Evolutionary conservation across 2,888 invertebrate species (phyloP).

Genomic region (Bombyx huttoni): DNA sequence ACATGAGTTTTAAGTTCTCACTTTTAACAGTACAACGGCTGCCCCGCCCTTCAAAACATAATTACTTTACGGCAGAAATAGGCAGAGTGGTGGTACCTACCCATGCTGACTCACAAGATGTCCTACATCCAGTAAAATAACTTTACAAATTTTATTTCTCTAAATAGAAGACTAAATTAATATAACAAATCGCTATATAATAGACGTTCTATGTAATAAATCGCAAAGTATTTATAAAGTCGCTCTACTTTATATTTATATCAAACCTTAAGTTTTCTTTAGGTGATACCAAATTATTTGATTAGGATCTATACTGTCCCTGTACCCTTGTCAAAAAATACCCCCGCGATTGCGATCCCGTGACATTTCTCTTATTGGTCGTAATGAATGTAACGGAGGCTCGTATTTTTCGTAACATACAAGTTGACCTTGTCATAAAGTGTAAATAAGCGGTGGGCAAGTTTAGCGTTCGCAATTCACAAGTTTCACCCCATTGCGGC

Average conservation of each 20-base stretch:
- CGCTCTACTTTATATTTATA: background rate
- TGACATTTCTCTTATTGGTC: background rate
- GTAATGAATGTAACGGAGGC: background rate
- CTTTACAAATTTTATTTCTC: too few species aligned
- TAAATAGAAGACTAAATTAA: too few species aligned
- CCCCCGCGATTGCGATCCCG: background rate
- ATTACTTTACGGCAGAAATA: too few species aligned
- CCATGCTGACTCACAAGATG: too few species aligned
- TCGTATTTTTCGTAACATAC: constrained; percentile 8
- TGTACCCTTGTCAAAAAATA: background rate
- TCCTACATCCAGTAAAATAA: too few species aligned
- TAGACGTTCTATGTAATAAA: background rate
- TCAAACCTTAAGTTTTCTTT: background rate
- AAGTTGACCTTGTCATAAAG: constrained; percentile 30
- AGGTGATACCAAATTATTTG: background rate
- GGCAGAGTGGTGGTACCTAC: too few species aligned
- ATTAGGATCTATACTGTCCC: constrained; percentile 1
- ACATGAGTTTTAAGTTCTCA: too few species aligned
- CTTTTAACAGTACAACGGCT: too few species aligned
- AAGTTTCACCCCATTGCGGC: constrained; percentile 44
- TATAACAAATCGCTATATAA: too few species aligned
- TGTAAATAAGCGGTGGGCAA: constrained; percentile 49
- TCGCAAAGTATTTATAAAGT: background rate
- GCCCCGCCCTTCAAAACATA: too few species aligned
- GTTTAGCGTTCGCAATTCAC: constrained; percentile 34